Conservation (phyloP, 1,140 invertebrate species). For the Trichonephila clavipes region DNA sequence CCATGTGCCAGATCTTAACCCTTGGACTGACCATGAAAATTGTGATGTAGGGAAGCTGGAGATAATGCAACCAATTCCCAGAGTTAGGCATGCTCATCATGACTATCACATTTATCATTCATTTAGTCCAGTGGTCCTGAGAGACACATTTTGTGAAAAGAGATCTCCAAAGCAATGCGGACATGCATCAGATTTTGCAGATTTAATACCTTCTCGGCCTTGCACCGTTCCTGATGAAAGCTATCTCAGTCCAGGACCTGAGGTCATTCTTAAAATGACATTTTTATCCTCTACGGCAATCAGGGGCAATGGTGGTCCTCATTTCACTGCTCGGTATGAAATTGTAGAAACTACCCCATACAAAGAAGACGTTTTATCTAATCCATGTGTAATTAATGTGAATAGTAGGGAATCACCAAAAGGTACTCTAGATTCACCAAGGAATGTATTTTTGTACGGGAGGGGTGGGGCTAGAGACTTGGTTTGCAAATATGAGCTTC, state of each 20-base stretch:
- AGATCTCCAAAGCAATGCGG: slow-evolving; percentile 75
- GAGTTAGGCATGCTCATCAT: slow-evolving; percentile 52
- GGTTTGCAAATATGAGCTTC: slow-evolving; percentile 71
- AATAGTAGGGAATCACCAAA: slow-evolving; percentile 17
- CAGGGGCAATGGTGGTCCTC: slow-evolving; percentile 38
- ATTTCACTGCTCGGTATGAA: slow-evolving; percentile 77
- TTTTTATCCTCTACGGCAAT: slow-evolving; percentile 63
- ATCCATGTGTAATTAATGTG: slow-evolving; percentile 1
- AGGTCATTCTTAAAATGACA: slow-evolving; percentile 62
- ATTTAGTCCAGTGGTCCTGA: not conserved
- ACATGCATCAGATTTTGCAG: slow-evolving; percentile 74
- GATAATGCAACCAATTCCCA: slow-evolving; percentile 64
- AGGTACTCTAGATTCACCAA: slow-evolving; percentile 70
- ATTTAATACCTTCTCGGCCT: slow-evolving; percentile 74
- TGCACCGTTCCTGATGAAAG: slow-evolving; percentile 76
- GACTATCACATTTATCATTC: not conserved
- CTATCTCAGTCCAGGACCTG: slow-evolving; percentile 76
- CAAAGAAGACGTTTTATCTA: not conserved
- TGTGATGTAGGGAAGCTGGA: slow-evolving; percentile 76
- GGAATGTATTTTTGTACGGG: slow-evolving; percentile 76
- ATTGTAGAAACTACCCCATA: slow-evolving; percentile 66
- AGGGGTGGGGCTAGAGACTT: slow-evolving; percentile 75
- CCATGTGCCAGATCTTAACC: slow-evolving; percentile 73
- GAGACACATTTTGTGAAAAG: slow-evolving; percentile 75
- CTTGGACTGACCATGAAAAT: slow-evolving; percentile 70